Percentiles rank a stretch among this genome's conserved stretches.
phyloP scores from a whole-genome alignment of 2,113 vertebrate genomes.

The Zosterops borbonicus region DNA sequence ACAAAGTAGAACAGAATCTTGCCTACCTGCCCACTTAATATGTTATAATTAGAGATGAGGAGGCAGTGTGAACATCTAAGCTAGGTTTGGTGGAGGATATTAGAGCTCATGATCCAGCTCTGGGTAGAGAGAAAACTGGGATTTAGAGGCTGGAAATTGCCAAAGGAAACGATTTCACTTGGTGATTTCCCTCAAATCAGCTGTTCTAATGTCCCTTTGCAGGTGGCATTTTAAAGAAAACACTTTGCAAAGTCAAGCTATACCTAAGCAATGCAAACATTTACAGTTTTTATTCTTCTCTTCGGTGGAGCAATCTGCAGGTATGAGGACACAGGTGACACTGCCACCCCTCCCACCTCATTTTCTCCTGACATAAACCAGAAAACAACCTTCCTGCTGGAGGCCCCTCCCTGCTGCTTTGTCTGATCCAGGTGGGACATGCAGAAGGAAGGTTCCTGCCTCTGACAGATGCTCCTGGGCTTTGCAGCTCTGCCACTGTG shows the following conservation, averaged over 20 bases:
- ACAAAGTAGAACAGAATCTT: not conserved
- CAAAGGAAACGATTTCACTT: not conserved
- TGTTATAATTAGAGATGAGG: slow-evolving; percentile 26
- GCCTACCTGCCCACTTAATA: slow-evolving; percentile 18
- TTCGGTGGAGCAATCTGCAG: rapidly evolving
- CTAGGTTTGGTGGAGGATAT: not conserved
- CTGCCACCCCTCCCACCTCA: too few relatives aligned
- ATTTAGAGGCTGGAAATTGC: not conserved
- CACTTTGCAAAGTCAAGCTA: too few relatives aligned
- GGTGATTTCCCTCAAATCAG: not conserved
- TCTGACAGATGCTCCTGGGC: not conserved
- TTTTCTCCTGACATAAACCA: not conserved
- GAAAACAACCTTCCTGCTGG: not conserved
- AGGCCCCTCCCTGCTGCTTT: not conserved
- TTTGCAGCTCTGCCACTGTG: not conserved
- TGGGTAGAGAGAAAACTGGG: not conserved
- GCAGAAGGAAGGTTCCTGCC: not conserved
- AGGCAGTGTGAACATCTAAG: slow-evolving; percentile 2
- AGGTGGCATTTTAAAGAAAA: not conserved
- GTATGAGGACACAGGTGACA: not conserved
- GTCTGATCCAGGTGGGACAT: not conserved
- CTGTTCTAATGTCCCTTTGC: not conserved
- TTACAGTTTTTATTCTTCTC: not conserved
- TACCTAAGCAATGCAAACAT: not conserved
- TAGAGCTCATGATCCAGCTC: not conserved